Conservation (phyloP, 2,888 invertebrate genomes). For the Lepas anatifera region DNA sequence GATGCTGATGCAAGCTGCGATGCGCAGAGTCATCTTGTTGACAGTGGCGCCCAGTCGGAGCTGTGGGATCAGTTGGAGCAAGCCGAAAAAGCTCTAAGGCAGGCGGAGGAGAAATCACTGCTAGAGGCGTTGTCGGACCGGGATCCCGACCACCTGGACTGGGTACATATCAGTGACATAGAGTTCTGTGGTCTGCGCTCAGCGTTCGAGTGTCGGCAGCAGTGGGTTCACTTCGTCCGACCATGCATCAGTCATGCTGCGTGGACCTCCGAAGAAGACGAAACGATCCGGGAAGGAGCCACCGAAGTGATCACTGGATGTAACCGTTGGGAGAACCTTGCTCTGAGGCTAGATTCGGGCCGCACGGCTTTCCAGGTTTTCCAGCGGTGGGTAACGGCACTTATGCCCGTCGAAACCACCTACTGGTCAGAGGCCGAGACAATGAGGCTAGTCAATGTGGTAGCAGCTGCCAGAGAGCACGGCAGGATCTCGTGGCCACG, state of each 20-base stretch:
- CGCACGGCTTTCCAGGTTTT: slow-evolving; percentile 7
- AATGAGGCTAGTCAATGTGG: neutral
- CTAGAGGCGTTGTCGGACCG: neutral
- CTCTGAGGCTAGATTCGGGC: neutral
- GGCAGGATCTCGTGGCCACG: neutral
- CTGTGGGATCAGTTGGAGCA: neutral
- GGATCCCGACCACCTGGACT: neutral
- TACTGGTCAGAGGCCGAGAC: neutral
- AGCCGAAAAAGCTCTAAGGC: neutral
- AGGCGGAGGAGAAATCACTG: neutral
- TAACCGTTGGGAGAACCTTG: neutral
- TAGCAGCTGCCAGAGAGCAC: neutral
- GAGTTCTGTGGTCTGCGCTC: neutral
- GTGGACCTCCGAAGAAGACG: neutral
- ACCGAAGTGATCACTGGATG: too few species aligned
- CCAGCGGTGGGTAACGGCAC: neutral
- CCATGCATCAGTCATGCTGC: neutral
- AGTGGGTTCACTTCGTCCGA: neutral
- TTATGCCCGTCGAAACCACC: neutral
- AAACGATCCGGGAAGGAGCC: neutral
- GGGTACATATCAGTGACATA: neutral
- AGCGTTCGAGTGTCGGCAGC: neutral
- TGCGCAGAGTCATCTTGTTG: neutral
- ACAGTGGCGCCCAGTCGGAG: neutral
- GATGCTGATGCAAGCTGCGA: neutral